Base-by-base conservation (phyloP, 2,888 invertebrate species). In the Rhimphoctona megacephalus region DNA sequence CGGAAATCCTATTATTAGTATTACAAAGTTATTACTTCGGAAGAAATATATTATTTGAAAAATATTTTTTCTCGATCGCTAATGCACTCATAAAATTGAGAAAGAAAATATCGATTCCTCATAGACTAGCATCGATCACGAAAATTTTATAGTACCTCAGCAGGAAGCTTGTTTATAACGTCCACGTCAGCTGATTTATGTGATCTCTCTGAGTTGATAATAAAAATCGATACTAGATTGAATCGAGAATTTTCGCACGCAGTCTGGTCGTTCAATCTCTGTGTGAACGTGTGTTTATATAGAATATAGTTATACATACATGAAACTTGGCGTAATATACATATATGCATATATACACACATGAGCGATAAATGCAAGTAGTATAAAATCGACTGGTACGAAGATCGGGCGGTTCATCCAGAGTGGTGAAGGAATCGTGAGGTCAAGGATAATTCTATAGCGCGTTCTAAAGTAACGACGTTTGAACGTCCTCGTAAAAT, bases 361-460 rank as follows among this genome's bases (percentile, higher is more conserved):
- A 66, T 64, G 49, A 19, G 17, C 25, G 57, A 80, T 33, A 43
- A 61, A 66, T 73, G 74, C 46, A 57, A 76, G 69, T 77, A 69
- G 76, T 84, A 79, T 84, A 84, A 69, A 81, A 86, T 86, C 73
- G 78, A 54, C 81, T 79, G 64, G 86, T 79, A 78, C 81, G 83
- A 81, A 86, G 77, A 73, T 73, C 52, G 70, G 54, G 76, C 83
- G 82, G 64, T 61, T 52, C 69, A 70, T 83, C 77, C 72, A 85
- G 66, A 84, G 79, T 67, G 64, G 74, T 69, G 69, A 76, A 84
- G 86, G 67, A 88, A 89, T 88, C 89, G 89, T 88, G 92, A 92
- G 91, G 91, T 91, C 91, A 88, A 85, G 90, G 91, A 92, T 93
- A 92, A 92, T 93, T 92, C 90, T 91, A 92, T 89, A 85, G 90